Base-by-base conservation (phyloP, 2,113 vertebrate genomes). In the Nicator chloris region DNA sequence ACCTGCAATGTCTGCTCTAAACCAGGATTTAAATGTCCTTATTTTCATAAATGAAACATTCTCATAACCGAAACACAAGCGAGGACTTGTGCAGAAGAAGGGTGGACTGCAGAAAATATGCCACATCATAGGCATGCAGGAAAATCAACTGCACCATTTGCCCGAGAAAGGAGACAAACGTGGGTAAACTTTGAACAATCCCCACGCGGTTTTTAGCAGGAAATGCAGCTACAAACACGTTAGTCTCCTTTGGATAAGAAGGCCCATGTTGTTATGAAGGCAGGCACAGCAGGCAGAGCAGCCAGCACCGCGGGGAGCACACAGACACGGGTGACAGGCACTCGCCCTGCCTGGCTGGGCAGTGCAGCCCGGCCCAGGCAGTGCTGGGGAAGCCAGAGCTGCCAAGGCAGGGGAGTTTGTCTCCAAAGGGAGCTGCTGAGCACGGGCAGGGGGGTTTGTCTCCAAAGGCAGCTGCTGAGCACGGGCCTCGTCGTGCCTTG, bases 401-500 rank as follows among this genome's bases (percentile, higher is more conserved):
- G 33, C 51, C 4, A 2, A 21, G 47, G 39, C 47, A 45, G n/a
- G 4, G 30, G 53, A 22, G 1, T 53, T 61, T 53, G 2, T 10
- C 20, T 40, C 49, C 33, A 47, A 23, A 47, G 39, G 68, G 39
- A 63, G 53, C 22, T 64, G 66, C 44, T 68, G 53, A 16, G 17
- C 44, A 27, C 0, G 0, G 17, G 40, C 75, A n/a, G n/a, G n/a
- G n/a, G n/a, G n/a, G n/a, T n/a, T n/a, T n/a, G n/a, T 10, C 19
- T 45, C 49, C 33, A 47, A 22, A 47, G 42, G 68, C 44, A 63
- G 53, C 22, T 64, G 66, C 44, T 68, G 53, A 16, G 17, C 44
- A 27, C 0, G 0, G 17, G 40, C 75, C 40, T 10, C 2, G 0
- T 4, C 1, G 1, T 4, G 49, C 49, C 61, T 28, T 11, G 2